Evolutionary conservation across 1,140 invertebrate species (phyloP).

Genomic region (Aphaenogaster floridana): DNA sequence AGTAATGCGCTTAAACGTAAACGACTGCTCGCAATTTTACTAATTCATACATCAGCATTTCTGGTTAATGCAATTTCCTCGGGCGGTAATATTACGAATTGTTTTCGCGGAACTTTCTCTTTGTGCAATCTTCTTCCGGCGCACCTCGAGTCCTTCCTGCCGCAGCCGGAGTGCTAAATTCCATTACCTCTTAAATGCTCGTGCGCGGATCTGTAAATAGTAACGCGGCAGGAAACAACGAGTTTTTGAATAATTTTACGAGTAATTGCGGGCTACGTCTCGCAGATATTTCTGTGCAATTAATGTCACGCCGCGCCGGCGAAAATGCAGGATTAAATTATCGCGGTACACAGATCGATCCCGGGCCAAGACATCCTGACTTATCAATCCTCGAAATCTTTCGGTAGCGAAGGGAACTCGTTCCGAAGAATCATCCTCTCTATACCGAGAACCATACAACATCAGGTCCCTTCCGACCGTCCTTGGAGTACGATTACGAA

Average conservation of each 20-base stretch:
- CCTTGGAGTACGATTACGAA: slow-evolving; percentile 36
- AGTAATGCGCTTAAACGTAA: slow-evolving; percentile 53
- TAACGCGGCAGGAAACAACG: slow-evolving; percentile 45
- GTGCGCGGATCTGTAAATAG: slow-evolving; percentile 45
- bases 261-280: slow-evolving; percentile 10
- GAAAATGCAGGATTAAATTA: not conserved
- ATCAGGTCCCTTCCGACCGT: not conserved
- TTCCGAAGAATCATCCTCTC: slow-evolving; percentile 17
- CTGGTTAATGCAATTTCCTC: slow-evolving; percentile 68
- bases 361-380: not conserved
- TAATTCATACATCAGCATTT: slow-evolving; percentile 69
- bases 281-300: slow-evolving; percentile 25
- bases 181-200: slow-evolving; percentile 54
- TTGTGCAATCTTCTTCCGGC: slow-evolving; percentile 58
- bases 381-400: slow-evolving; percentile 37
- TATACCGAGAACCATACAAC: not conserved
- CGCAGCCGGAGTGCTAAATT: slow-evolving; percentile 44
- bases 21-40: slow-evolving; percentile 64
- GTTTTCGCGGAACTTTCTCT: slow-evolving; percentile 64
- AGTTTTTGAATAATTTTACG: slow-evolving; percentile 56
- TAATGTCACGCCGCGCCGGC: not conserved
- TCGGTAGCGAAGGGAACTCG: not conserved
- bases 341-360: not conserved
- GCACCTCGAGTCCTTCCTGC: slow-evolving; percentile 52
- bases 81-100: slow-evolving; percentile 59